These are phyloP conservation scores for Amphibalanus amphitrite DNA, from an alignment of 1,140 invertebrate species.

Conservation along the genomic window DNA sequence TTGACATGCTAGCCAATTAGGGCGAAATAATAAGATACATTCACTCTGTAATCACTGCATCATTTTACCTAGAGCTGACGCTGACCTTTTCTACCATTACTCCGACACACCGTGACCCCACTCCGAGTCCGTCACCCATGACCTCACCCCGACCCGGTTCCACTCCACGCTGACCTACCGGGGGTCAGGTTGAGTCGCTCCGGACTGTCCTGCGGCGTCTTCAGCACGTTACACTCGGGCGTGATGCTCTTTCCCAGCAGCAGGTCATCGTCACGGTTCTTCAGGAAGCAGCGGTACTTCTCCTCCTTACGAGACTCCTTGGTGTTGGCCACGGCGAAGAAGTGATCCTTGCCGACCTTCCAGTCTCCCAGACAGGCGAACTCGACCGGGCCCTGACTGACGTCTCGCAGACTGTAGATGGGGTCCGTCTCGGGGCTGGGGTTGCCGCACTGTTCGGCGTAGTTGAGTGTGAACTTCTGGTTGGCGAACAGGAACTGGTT, in stretches of 20 bases:
- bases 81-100: too few species aligned
- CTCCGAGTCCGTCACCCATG: too few species aligned
- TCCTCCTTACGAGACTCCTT: conserved; percentile 86
- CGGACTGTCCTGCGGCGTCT: conserved; percentile 81
- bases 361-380: conserved; percentile 87
- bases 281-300: conserved; percentile 79
- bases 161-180: conserved; percentile 33
- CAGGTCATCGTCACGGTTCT: conserved; percentile 82
- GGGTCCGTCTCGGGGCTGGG: conserved; percentile 36
- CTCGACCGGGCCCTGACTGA: conserved; percentile 46
- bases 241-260: conserved; percentile 80
- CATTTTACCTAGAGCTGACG: too few species aligned
- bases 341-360: conserved; percentile 89
- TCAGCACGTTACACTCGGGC: conserved; percentile 74
- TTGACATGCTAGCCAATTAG: too few species aligned
- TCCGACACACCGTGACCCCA: too few species aligned
- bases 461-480: conserved; percentile 91
- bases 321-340: conserved; percentile 83
- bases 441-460: conserved; percentile 56
- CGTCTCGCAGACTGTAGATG: neutral
- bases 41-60: too few species aligned
- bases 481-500: conserved; percentile 91
- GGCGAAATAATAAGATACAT: conserved; percentile 6
- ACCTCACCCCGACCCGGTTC: too few species aligned
- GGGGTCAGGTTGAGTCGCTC: conserved; percentile 73